Base-by-base conservation (phyloP, 2,888 invertebrate genomes). In the Acanthoscelides obtectus region DNA sequence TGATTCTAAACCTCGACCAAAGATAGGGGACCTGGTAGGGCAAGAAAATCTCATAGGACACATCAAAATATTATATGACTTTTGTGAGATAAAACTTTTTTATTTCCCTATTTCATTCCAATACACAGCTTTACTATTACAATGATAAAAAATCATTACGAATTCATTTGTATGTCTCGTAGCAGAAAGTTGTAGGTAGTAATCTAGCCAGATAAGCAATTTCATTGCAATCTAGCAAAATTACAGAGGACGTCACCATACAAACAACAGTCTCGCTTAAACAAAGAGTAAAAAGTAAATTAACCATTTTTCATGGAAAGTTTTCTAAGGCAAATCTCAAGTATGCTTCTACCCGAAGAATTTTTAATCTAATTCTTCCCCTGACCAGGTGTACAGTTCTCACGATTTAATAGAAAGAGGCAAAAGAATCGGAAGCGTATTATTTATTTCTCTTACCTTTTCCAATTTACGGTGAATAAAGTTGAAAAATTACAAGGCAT, bases 331-430 rank as follows among this genome's bases (percentile, higher is more conserved):
- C 20, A 25, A 68, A 45, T 25, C 45, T 17, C 22, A 25, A 73
- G 76, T 45, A 45, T 45, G 12, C 45, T 45, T 45, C 45, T 45
- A 45, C 45, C 3, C 45, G 45, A 45, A 75, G 77, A 77, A 79
- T 79, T 79, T 79, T 78, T 79, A 78, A 79, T 79, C 75, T 76
- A 70, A 76, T 77, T 76, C 76, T 76, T 77, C 75, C 75, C 66
- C 22, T 66, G 66, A 66, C 74, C 78, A 78, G 78, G 76, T 78
- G 78, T 70, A 67, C 72, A 63, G 69, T 77, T 78, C 78, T 73
- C 78, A 78, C 78, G 75, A 73, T 73, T 72, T 75, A 76, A 77
- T 77, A 74, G 22, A 66, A 66, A 22, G 21, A 66, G 22, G 22
- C 8, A 66, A 66, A 66, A 22, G 27, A 22, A 22, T 67, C 45